Conservation (phyloP, 2,113 vertebrate species). For the Dicaeum eximium region DNA sequence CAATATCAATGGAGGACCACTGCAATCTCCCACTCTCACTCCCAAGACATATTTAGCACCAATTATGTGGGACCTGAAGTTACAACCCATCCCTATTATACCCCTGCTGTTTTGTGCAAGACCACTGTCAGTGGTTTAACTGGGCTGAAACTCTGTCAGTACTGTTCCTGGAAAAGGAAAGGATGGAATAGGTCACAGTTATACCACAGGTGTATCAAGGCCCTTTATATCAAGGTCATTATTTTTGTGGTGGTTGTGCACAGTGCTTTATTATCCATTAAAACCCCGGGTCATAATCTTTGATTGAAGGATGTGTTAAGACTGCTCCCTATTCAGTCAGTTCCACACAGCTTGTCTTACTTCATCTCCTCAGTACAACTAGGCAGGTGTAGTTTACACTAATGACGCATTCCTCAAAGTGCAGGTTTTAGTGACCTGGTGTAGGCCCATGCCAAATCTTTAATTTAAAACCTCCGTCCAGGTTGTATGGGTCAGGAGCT, state of each 20-base stretch:
- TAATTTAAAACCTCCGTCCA: neutral
- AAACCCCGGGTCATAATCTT: neutral
- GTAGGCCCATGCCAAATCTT: neutral
- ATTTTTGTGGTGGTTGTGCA: neutral
- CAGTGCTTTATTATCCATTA: neutral
- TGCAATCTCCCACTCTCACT: neutral
- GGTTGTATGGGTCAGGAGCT: neutral
- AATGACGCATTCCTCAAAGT: neutral
- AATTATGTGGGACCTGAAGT: neutral
- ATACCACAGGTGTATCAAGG: neutral
- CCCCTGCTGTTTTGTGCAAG: neutral
- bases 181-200: neutral
- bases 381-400: neutral
- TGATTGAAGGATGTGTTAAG: neutral
- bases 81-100: neutral
- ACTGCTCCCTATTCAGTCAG: neutral
- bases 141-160: neutral
- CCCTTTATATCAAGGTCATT: neutral
- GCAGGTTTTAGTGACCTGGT: conserved; percentile 6
- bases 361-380: neutral
- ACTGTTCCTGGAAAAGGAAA: neutral
- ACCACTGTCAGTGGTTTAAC: neutral
- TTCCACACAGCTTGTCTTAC: neutral
- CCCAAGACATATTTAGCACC: neutral
- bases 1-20: neutral